A percentile compares a stretch with the other conserved stretches of the same genome.
These are phyloP conservation scores for Spheniscus humboldti DNA, from an alignment of 2,797 vertebrate species.

Conservation along the genomic window DNA sequence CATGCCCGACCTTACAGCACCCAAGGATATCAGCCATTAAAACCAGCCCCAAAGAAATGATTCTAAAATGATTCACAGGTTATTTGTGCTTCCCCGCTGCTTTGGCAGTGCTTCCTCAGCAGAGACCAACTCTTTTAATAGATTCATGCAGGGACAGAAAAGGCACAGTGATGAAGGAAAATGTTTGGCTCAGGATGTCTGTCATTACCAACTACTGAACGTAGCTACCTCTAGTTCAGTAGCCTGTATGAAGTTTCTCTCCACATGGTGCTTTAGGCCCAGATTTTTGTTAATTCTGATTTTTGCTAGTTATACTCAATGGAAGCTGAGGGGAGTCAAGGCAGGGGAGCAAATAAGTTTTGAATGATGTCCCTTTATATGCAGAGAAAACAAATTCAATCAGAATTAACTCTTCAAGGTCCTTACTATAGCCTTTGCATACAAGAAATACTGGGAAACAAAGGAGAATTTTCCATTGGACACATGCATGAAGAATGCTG, in stretches of 20 bases:
- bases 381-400: neutral
- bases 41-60: neutral
- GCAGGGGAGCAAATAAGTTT: neutral
- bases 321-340: neutral
- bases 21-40: conserved; percentile 15
- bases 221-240: neutral
- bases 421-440: neutral
- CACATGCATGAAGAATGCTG: neutral
- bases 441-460: neutral
- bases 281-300: neutral
- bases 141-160: conserved; percentile 12
- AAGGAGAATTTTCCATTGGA: neutral
- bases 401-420: neutral
- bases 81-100: conserved; percentile 34
- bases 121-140: conserved; percentile 26
- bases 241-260: neutral
- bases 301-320: conserved; percentile 6
- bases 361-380: neutral
- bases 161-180: conserved; percentile 3
- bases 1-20: neutral
- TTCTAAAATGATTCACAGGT: conserved; percentile 26
- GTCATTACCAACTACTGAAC: neutral
- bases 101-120: conserved; percentile 18
- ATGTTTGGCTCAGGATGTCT: neutral
- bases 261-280: neutral